Percentiles rank a stretch among this genome's conserved stretches.
These are phyloP conservation scores for Dendrolimus houi DNA, from an alignment of 2,888 invertebrate genomes.

Conservation along the genomic window DNA sequence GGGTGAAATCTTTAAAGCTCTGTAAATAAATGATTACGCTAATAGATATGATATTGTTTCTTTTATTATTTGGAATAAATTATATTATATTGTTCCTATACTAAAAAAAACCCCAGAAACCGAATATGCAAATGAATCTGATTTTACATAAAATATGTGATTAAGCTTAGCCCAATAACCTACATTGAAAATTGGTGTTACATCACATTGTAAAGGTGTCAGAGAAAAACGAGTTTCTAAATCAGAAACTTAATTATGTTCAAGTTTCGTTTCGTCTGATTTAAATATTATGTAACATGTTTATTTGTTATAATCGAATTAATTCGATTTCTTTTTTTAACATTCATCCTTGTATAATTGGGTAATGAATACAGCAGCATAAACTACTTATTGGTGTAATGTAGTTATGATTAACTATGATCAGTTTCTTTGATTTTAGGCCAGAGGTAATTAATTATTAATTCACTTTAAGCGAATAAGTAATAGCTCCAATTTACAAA, in stretches of 20 bases:
- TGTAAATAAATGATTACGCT: no score
- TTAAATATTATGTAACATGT: neutral
- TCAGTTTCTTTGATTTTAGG: no score
- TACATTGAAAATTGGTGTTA: neutral
- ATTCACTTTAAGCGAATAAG: no score
- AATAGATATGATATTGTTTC: no score
- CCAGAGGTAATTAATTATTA: no score
- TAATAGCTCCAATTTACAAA: no score
- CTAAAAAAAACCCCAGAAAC: no score
- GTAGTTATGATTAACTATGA: no score
- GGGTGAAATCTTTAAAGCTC: no score
- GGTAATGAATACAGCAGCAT: neutral
- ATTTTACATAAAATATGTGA: neutral
- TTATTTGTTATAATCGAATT: neutral
- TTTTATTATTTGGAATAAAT: no score
- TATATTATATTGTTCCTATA: no score
- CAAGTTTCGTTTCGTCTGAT: neutral
- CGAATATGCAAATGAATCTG: no score
- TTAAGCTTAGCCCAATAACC: neutral
- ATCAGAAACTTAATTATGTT: slow-evolving; percentile 11
- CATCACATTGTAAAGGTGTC: neutral
- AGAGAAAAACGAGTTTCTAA: neutral
- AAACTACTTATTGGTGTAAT: neutral
- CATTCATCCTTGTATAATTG: neutral
- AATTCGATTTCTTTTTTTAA: neutral